Base-by-base conservation (phyloP, 2,888 invertebrate species). In the Plemyria rubiginata region DNA sequence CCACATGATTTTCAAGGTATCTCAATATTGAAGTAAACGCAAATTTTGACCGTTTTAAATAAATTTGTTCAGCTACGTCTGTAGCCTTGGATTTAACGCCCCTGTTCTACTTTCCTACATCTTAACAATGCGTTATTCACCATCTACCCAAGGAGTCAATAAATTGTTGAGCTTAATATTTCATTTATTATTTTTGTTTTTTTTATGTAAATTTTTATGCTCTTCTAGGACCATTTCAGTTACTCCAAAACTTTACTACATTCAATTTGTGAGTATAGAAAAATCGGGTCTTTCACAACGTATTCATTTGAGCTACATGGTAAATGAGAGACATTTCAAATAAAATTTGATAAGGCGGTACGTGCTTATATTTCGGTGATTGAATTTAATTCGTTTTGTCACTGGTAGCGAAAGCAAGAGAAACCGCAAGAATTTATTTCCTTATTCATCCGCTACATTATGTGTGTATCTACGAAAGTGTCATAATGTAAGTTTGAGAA, bases 21-120 rank as follows among this genome's bases (percentile, higher is more conserved):
- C 73, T 69, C 71, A 74, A 77, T 76, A 77, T 75, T 74, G 73
- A 72, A 76, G 74, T 79, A 77, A 80, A 72, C 68, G 72, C 76
- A 77, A 77, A 81, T 82, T 81, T 77, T 76, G 78, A 76, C 76
- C 77, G 81, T 81, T 82, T 78, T 74, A 84, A 85, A 86, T 81
- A 83, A 82, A 85, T 88, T 86, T 83, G 85, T 85, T 84, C 80
- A 81, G 84, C 80, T 79, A 82, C 81, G 81, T 85, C 78, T 80
- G 73, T 80, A 79, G 82, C 90, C 90, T 89, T 89, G 87, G 78
- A 84, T 84, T 84, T 84, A 82, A 85, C 84, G 88, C 88, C 88
- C 90, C 89, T 76, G 88, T 89, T 86, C 89, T 86, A 90, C 87
- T 89, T 89, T 88, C 81, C 84, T 85, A 88, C 83, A 85, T 89